phyloP scores from a whole-genome alignment of 2,113 vertebrate species.

The Podarcis raffonei region DNA sequence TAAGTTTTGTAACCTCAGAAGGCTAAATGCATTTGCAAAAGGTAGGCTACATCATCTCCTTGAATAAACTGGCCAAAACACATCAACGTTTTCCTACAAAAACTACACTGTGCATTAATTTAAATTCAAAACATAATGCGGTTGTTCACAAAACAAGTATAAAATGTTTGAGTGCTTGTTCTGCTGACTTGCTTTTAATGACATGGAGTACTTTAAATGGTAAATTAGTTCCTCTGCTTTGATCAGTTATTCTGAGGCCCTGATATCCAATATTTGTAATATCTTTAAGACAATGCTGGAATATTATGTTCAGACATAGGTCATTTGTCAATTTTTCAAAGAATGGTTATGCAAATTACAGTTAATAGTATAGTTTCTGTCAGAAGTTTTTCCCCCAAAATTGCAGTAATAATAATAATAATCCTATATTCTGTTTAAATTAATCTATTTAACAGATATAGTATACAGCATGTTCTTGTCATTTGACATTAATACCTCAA shows the following conservation, averaged over 20 bases:
- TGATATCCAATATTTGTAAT: conserved; percentile 45
- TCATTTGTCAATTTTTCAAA: conserved; percentile 51
- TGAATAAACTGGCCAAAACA: not conserved
- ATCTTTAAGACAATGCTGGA: conserved; percentile 46
- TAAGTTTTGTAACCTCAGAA: not conserved
- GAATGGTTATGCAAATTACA: conserved; percentile 19
- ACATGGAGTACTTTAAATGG: not conserved
- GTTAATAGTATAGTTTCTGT: conserved; percentile 23
- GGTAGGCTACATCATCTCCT: not conserved
- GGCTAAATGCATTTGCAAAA: not conserved
- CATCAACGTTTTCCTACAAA: not conserved
- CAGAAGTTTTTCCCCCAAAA: not conserved
- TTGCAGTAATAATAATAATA: conserved; percentile 26
- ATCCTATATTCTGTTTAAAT: conserved; percentile 39
- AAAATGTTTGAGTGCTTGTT: conserved; percentile 18
- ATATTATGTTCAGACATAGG: conserved; percentile 54
- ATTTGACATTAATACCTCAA: conserved; percentile 58
- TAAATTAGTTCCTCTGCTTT: conserved; percentile 39
- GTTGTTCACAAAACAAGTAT: conserved; percentile 14
- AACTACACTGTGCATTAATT: not conserved
- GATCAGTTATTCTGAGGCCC: conserved; percentile 33
- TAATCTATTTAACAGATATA: conserved; percentile 66
- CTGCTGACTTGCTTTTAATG: conserved; percentile 50
- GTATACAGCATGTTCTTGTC: conserved; percentile 63
- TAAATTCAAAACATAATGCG: conserved; percentile 10